A percentile compares a stretch with the other conserved stretches of the same genome.
These are phyloP conservation scores for Oncorhynchus clarkii DNA, from an alignment of 2,113 vertebrate species.

Conservation along the genomic window DNA sequence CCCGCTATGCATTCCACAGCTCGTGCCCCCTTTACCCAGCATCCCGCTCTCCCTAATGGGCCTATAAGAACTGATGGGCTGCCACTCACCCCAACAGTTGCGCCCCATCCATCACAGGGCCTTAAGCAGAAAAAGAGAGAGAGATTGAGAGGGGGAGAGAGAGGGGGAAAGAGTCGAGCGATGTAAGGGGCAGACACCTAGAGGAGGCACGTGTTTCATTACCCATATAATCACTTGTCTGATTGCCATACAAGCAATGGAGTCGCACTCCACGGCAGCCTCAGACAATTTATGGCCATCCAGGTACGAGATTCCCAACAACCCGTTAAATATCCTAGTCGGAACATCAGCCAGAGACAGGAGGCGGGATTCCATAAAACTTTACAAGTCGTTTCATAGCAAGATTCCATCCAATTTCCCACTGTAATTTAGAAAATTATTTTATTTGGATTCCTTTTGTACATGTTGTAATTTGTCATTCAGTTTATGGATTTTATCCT, in stretches of 20 bases:
- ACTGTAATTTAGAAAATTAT: background rate
- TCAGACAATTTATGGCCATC: slow-evolving; percentile 71
- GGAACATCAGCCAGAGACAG: slow-evolving; percentile 34
- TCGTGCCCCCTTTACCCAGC: slow-evolving; percentile 2
- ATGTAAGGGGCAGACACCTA: slow-evolving; percentile 89
- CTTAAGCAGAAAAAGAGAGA: slow-evolving; percentile 65
- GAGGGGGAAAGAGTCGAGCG: slow-evolving; percentile 49
- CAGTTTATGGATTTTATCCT: background rate
- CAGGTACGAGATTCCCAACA: slow-evolving; percentile 66
- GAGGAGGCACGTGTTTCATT: slow-evolving; percentile 93
- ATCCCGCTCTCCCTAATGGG: slow-evolving; percentile 62
- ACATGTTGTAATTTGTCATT: background rate
- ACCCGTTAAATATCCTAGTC: slow-evolving; percentile 48
- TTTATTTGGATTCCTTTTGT: background rate
- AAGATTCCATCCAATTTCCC: slow-evolving; percentile 2
- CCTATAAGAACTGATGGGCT: slow-evolving; percentile 64
- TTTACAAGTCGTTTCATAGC: too few species aligned
- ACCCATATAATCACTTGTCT: slow-evolving; percentile 98
- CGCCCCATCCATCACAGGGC: slow-evolving; percentile 60
- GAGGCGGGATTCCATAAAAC: slow-evolving; percentile 17
- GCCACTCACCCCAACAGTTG: slow-evolving; percentile 60
- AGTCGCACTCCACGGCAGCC: slow-evolving; percentile 55
- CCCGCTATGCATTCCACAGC: slow-evolving; percentile 28
- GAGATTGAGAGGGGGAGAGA: slow-evolving; percentile 46
- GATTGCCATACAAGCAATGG: slow-evolving; percentile 91